Percentiles rank a stretch among this genome's conserved stretches.
Evolutionary conservation across 1,140 invertebrate species (phyloP).

Genomic region (Chelonus insularis): DNA sequence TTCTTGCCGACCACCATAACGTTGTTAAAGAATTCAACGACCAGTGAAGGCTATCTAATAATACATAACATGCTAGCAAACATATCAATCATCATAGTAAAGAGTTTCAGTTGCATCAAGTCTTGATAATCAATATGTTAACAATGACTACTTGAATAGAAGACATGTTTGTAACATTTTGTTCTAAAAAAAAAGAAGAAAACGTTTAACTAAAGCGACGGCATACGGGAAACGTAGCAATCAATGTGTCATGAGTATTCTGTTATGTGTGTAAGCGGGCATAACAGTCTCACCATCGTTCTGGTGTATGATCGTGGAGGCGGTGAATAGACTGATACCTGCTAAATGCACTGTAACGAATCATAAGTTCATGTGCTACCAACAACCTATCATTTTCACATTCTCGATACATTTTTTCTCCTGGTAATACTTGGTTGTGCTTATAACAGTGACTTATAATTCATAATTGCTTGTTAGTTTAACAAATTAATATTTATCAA

Average conservation of each 20-base stretch:
- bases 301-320: slow-evolving; percentile 6
- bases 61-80: slow-evolving; percentile 5
- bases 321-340: background rate
- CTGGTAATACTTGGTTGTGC: too few relatives aligned
- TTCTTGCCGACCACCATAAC: background rate
- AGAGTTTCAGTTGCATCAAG: background rate
- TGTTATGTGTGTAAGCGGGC: slow-evolving; percentile 10
- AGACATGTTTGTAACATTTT: too few relatives aligned
- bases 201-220: slow-evolving; percentile 14
- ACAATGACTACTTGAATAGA: background rate
- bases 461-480: too few relatives aligned
- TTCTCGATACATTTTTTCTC: slow-evolving; percentile 6
- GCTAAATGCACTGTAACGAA: slow-evolving; percentile 9
- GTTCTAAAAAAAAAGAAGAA: slow-evolving; percentile 4
- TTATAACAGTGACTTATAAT: too few relatives aligned
- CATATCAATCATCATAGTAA: slow-evolving; percentile 20
- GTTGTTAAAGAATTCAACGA: slow-evolving; percentile 20
- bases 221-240: slow-evolving; percentile 17
- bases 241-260: slow-evolving; percentile 12
- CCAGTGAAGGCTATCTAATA: slow-evolving; percentile 11
- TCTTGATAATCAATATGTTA: slow-evolving; percentile 12
- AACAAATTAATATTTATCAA: too few relatives aligned
- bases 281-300: slow-evolving; percentile 17
- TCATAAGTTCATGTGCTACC: slow-evolving; percentile 7
- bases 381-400: slow-evolving; percentile 17